Percentiles rank a stretch among this genome's conserved stretches.
Evolutionary conservation across 2,888 invertebrate genomes (phyloP).

Genomic region (Epinotia brunnichana): DNA sequence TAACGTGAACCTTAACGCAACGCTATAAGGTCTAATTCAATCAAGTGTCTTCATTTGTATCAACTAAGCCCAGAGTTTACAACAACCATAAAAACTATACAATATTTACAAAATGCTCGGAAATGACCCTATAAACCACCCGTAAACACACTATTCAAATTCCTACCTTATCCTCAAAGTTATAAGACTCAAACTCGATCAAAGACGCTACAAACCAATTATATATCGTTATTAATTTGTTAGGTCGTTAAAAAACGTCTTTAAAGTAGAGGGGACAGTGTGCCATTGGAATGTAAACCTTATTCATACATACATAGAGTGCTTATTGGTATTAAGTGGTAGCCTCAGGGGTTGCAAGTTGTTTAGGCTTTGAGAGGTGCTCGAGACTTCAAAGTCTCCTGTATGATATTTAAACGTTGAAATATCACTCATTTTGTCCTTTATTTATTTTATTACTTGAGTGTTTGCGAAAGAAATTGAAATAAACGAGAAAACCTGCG

Average conservation of each 20-base stretch:
- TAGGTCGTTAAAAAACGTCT: slow-evolving; percentile 44
- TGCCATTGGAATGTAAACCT: slow-evolving; percentile 5
- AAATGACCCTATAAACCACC: slow-evolving; percentile 37
- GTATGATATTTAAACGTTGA: slow-evolving; percentile 9
- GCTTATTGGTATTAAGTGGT: neutral
- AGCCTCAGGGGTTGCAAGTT: slow-evolving; percentile 22
- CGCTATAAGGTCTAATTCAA: neutral
- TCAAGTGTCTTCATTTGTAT: neutral
- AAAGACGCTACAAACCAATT: slow-evolving; percentile 23
- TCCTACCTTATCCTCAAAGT: neutral
- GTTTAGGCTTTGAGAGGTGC: slow-evolving; percentile 36
- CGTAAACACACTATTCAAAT: neutral
- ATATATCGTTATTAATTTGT: slow-evolving; percentile 46
- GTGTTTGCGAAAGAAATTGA: slow-evolving; percentile 6
- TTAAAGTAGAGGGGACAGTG: slow-evolving; percentile 31
- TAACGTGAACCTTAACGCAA: neutral
- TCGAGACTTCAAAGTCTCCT: slow-evolving; percentile 39
- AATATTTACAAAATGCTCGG: slow-evolving; percentile 36
- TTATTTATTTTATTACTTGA: slow-evolving; percentile 19
- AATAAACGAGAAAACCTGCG: neutral
- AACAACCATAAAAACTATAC: slow-evolving; percentile 32
- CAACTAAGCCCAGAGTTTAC: neutral
- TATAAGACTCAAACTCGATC: slow-evolving; percentile 14
- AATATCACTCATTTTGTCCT: slow-evolving; percentile 23
- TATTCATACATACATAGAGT: neutral